phyloP scores from a whole-genome alignment of 2,113 vertebrate genomes.

The Mus musculus region DNA sequence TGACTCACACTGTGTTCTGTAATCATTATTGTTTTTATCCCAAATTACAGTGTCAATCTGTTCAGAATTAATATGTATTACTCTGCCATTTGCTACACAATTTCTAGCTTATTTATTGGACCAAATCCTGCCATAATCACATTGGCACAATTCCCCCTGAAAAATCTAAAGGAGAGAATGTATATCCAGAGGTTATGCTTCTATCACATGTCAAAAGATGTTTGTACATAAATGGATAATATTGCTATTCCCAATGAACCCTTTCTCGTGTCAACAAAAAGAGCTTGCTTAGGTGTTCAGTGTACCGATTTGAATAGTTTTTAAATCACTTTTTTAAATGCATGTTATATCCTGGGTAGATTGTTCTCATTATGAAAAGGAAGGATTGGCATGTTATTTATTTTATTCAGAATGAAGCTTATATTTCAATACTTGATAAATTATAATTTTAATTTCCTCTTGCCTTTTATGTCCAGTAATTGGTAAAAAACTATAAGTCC shows the following conservation, averaged over 20 bases:
- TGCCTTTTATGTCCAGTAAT: slow-evolving; percentile 12
- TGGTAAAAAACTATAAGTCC: slow-evolving; percentile 50
- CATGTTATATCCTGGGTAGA: slow-evolving; percentile 48
- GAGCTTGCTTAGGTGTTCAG: slow-evolving; percentile 69
- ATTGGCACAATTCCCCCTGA: slow-evolving; percentile 76
- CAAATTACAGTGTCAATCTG: slow-evolving; percentile 83
- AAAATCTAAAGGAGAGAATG: slow-evolving; percentile 70
- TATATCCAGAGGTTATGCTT: slow-evolving; percentile 70
- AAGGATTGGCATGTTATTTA: slow-evolving; percentile 60
- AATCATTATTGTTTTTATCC: slow-evolving; percentile 82
- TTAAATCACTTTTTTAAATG: slow-evolving; percentile 69
- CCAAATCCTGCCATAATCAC: slow-evolving; percentile 74
- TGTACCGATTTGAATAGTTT: slow-evolving; percentile 62
- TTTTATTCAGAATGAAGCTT: slow-evolving; percentile 41
- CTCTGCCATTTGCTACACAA: slow-evolving; percentile 76
- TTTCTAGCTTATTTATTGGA: slow-evolving; percentile 80
- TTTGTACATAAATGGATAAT: slow-evolving; percentile 75
- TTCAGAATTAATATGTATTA: slow-evolving; percentile 83
- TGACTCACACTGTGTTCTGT: slow-evolving; percentile 81
- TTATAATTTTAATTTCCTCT: slow-evolving; percentile 47
- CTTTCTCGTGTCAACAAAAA: slow-evolving; percentile 44
- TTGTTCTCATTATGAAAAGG: slow-evolving; percentile 36
- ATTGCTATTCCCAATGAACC: slow-evolving; percentile 68
- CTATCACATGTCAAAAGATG: slow-evolving; percentile 61
- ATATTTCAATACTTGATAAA: slow-evolving; percentile 57